Evolutionary conservation across 2,113 vertebrate genomes (phyloP), one percentile per base, ranked within the genome.

Genomic region (Trichechus manatus): DNA sequence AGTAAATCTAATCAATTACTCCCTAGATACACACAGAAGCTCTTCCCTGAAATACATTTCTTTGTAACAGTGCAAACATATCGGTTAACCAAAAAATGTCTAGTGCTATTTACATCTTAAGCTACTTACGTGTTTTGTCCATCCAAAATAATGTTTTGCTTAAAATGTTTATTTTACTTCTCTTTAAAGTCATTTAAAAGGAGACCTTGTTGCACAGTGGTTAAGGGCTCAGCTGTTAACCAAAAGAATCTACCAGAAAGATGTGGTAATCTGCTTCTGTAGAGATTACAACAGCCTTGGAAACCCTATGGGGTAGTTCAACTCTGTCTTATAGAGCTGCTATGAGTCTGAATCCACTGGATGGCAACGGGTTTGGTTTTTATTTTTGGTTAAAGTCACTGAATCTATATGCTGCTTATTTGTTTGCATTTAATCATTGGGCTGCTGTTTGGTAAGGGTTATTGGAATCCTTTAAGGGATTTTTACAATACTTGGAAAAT

Each of bases 1-100:
- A 56, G 25, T 61, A 82, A 86, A 92, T 53, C 36, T 66, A 87
- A 89, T 63, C 36, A 89, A 42, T 84, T 82, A 77, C 17, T 86
- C 44, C 66, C 47, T 47, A 61, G 36, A 90, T 36, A 59, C 6
- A 68, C 6, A 82, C 4, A 74, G 9, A 70, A 3, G 14, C 61
- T 79, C 53, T 27, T 36, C 9, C 7, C 13, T 72, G 20, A 78
- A 53, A 95, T 85, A 66, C 81, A 9, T 1, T 27, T 42, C 13
- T 68, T 82, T 90, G 14, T 53, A 85, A 31, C 29, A 78, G 11
- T 68, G 10, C 87, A 20, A 77, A 56, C 64, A 2, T 14, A 79
- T 13, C 0, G 19, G 17, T 50, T 47, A 89, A 83, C 6, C 17
- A 83, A 50, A 91, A 72, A 50, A 80, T 78, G 47, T 64, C 4